Percentiles rank a stretch among this genome's conserved stretches.
Evolutionary conservation across 2,113 vertebrate genomes (phyloP).

Genomic region (Seriola dumerili): DNA sequence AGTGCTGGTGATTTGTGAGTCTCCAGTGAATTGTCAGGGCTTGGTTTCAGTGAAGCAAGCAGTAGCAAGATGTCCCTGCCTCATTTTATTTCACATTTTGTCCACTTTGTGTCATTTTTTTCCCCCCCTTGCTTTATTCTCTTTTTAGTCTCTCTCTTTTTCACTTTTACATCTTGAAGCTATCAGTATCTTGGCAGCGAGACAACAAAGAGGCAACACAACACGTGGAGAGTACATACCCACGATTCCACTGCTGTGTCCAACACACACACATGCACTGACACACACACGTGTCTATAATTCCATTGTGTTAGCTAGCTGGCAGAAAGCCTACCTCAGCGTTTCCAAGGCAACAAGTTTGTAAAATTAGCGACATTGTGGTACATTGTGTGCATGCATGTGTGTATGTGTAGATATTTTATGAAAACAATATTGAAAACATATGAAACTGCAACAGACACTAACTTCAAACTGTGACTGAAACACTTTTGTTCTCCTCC

Average conservation of each 20-base stretch:
- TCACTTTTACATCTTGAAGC: conserved; percentile 75
- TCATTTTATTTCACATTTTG: conserved; percentile 67
- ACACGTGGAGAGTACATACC: conserved; percentile 69
- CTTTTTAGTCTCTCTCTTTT: conserved; percentile 18
- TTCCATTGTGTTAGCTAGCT: conserved; percentile 70
- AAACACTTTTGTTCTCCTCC: neutral
- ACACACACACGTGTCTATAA: conserved; percentile 62
- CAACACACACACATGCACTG: conserved; percentile 26
- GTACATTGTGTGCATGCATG: conserved; percentile 13
- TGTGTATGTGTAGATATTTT: conserved; percentile 17
- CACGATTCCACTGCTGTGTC: conserved; percentile 62
- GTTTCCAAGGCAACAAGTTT: conserved; percentile 79
- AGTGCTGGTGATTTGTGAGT: conserved; percentile 64
- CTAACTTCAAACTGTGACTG: neutral
- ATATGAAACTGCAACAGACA: conserved; percentile 40
- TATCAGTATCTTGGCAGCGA: conserved; percentile 71
- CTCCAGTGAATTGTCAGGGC: conserved; percentile 60
- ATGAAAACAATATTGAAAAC: conserved; percentile 52
- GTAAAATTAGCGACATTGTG: conserved; percentile 55
- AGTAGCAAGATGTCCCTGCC: conserved; percentile 69
- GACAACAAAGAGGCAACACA: conserved; percentile 60
- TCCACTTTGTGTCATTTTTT: conserved; percentile 55
- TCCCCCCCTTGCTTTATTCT: conserved; percentile 10
- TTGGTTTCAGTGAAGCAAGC: conserved; percentile 69
- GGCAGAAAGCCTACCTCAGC: conserved; percentile 59